Evolutionary conservation across 2,113 vertebrate species (phyloP), one percentile per base, ranked within the genome.

Genomic region (Malurus elegans): DNA sequence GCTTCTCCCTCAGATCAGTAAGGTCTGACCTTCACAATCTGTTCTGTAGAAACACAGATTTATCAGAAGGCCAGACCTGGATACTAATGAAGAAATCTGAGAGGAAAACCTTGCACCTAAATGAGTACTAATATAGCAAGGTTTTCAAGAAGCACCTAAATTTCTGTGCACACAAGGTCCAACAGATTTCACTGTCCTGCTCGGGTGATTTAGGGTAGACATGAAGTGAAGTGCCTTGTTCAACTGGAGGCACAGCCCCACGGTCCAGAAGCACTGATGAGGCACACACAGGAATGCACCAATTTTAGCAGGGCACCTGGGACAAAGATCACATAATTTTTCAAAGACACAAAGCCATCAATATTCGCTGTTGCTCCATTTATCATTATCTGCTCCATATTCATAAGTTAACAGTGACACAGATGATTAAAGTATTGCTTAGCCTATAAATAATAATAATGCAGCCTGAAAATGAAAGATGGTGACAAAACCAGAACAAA

Each of bases 401-500:
- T 94, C 94, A 97, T 98, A 96, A 95, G 90, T 56, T 84, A 97
- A 95, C 85, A 96, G 97, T 93, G 93, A 97, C 57, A 97, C 82
- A 94, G 95, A 95, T 95, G 96, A 97, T 96, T 97, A 97, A 88
- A 96, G 92, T 87, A 92, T 95, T 83, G 84, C 91, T 98, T 96
- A 93, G 94, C 91, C 86, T 96, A 94, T 92, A 97, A 97, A 95
- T 90, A 97, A 95, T 85, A 94, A 97, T 86, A 95, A 74, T 80
- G 88, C 79, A 95, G 78, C 75, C 93, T 95, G 92, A 91, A 97
- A 97, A 95, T 58, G 80, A 96, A 96, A 67, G 86, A 96, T 57
- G 75, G 95, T 96, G 97, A 95, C 88, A 94, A 95, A 93, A 66
- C 42, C 95, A 96, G 92, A 95, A 90, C 67, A 92, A 71, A 88